Percentiles rank a stretch among this genome's conserved stretches.
Evolutionary conservation across 2,888 invertebrate species (phyloP).

Genomic region (Archips xylosteana): DNA sequence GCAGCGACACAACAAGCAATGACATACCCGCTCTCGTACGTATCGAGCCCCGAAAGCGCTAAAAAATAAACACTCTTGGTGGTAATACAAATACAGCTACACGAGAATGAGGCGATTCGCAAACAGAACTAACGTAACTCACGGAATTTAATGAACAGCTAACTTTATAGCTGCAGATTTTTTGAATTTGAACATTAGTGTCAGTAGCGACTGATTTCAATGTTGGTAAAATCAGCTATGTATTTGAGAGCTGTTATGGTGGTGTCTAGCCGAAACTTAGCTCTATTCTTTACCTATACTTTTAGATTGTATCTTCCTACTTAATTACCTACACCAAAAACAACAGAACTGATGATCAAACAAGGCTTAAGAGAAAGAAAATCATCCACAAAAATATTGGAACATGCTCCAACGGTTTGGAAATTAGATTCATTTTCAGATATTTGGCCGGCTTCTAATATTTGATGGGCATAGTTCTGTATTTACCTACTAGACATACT

Average conservation of each 20-base stretch:
- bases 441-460: not conserved
- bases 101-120: not conserved
- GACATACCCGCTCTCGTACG: conserved; percentile 45
- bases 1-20: conserved; percentile 53
- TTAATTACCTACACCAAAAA: no score
- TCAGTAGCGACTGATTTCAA: no score
- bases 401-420: no score
- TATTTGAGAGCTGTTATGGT: no score
- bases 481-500: not conserved
- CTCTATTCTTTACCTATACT: no score
- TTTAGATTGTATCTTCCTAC: no score
- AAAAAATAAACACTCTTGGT: conserved; percentile 15
- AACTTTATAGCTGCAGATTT: not conserved
- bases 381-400: no score
- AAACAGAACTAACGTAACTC: not conserved
- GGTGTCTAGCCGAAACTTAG: no score
- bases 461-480: not conserved
- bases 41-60: conserved; percentile 12
- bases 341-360: no score
- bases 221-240: no score
- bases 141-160: not conserved
- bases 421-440: no score
- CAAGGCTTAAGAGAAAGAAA: no score
- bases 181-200: not conserved
- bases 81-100: not conserved